phyloP scores from a whole-genome alignment of 2,113 vertebrate species.

The Regulus satrapa region DNA sequence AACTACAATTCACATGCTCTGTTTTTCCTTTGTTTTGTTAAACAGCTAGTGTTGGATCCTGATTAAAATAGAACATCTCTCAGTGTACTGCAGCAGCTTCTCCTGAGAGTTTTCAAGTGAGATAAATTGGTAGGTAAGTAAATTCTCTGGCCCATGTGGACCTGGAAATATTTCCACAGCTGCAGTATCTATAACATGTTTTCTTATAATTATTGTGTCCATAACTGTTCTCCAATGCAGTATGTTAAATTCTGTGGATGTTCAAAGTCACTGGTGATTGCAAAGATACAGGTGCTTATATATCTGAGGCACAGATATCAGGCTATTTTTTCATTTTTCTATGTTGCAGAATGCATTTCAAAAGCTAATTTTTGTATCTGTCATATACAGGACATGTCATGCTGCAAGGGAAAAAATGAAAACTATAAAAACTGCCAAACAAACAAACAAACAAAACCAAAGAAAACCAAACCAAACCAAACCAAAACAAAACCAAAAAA shows the following conservation, averaged over 20 bases:
- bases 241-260: not conserved
- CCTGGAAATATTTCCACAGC: not conserved
- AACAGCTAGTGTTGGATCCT: not conserved
- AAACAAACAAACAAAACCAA: not conserved
- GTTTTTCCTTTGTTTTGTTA: not conserved
- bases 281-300: not conserved
- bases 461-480: not conserved
- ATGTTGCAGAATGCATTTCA: not conserved
- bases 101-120: not conserved
- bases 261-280: not conserved
- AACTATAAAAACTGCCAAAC: no score
- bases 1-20: not conserved
- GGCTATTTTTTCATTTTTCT: not conserved
- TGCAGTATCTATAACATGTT: rapidly evolving
- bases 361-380: not conserved
- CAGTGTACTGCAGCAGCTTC: not conserved
- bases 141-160: not conserved
- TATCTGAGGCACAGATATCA: not conserved
- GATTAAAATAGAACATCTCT: not conserved
- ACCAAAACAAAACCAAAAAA: not conserved
- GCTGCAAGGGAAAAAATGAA: rapidly evolving
- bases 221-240: rapidly evolving
- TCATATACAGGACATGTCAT: rapidly evolving
- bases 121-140: not conserved
- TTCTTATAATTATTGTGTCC: not conserved